Evolutionary conservation across 23 tunicate genomes (phyloP).

Genomic region (Halocynthia roretzi): DNA sequence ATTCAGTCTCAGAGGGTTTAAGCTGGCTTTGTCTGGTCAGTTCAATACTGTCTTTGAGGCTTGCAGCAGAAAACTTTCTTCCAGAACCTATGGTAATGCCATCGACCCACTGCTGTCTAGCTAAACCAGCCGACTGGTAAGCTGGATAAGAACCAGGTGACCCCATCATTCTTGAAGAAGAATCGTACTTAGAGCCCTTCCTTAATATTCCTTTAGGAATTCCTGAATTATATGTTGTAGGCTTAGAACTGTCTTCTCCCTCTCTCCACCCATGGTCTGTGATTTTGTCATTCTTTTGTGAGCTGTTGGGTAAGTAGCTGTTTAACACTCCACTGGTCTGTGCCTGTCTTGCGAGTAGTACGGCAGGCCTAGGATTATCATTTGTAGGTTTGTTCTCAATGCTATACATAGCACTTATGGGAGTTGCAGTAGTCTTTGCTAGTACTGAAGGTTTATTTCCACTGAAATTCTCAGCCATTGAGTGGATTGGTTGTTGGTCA

Average conservation of each 20-base stretch:
- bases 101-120: constrained; percentile 78
- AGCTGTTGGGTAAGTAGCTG: not conserved
- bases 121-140: constrained; percentile 72
- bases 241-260: not conserved
- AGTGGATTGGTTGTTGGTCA: too few species aligned
- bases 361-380: too few species aligned
- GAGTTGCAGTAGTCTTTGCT: constrained; percentile 31
- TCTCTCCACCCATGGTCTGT: not conserved
- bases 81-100: constrained; percentile 31
- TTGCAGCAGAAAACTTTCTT: too few species aligned
- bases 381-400: constrained; percentile 7
- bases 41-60: not conserved
- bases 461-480: too few species aligned
- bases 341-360: too few species aligned
- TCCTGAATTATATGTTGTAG: not conserved
- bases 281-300: not conserved
- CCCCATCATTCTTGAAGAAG: too few species aligned
- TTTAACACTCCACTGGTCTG: too few species aligned
- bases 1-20: constrained; percentile 1
- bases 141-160: constrained; percentile 5
- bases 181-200: constrained; percentile 57
- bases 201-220: constrained; percentile 54
- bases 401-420: constrained; percentile 33
- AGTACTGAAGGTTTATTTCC: not conserved
- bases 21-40: not conserved